Base-by-base conservation (phyloP, 2,113 vertebrate genomes). In the Psammodynastes pulverulentus region DNA sequence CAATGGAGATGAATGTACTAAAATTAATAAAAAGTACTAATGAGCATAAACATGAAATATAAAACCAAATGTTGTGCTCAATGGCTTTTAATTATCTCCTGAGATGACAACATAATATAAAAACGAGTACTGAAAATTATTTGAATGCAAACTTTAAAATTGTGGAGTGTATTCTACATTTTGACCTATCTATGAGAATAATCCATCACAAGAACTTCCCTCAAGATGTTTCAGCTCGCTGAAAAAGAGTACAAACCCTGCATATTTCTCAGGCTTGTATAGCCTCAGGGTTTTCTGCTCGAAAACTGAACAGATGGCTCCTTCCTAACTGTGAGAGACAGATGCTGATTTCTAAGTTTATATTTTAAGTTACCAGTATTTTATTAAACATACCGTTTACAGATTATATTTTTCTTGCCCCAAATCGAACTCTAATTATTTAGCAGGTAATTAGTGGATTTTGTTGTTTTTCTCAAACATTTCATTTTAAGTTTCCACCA, bases 1-100 rank as follows among this genome's bases (percentile, higher is more conserved):
- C 15, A 79, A 79, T 79, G 34, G 43, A 90, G 95, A 95, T 93
- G 95, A 90, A 95, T 94, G 93, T 95, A 94, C 58, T 91, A 85
- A 93, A 95, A 90, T 46, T 48, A 95, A 92, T 49, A 90, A 88
- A 89, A 94, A 91, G 89, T 91, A 46, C 84, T 24, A 96, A 92
- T 94, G 94, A 92, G 89, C 34, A 96, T 93, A 94, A 96, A 84
- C 54, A 84, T 79, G 95, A 93, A 96, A 94, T 92, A 58, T 21
- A 91, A 93, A 79, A 43, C 52, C 84, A 94, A 91, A 92, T 92
- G 93, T 92, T 94, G 91, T 88, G 84, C 45, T 58, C 89, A 92
- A 46, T 45, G 45, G 29, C 4, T 24, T 67, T 45, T n/a, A 84
- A 91, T 21, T 84, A 90, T 48, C 21, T 92, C 67, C 93, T 89